A percentile compares a stretch with the other conserved stretches of the same genome.
These are phyloP conservation scores for Doris montereyensis DNA, from an alignment of 2,888 invertebrate genomes.

Conservation along the genomic window DNA sequence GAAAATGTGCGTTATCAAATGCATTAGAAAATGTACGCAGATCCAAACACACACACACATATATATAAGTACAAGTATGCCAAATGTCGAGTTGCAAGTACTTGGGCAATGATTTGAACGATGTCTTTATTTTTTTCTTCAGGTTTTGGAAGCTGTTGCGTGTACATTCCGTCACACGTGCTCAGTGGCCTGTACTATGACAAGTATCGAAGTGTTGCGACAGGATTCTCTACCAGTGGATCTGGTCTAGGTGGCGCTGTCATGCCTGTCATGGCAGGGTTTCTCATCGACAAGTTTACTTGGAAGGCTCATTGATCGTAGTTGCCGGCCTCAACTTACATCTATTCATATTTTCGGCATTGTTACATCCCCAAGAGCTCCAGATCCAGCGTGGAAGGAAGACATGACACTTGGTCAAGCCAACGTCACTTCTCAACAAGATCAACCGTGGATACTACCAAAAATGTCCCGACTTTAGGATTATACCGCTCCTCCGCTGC, in stretches of 20 bases:
- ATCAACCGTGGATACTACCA: neutral
- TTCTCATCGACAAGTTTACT: slow-evolving; percentile 59
- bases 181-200: slow-evolving; percentile 63
- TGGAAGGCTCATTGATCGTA: slow-evolving; percentile 64
- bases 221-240: slow-evolving; percentile 63
- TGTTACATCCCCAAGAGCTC: too few relatives aligned
- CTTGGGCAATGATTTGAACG: too few relatives aligned
- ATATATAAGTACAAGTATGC: too few relatives aligned
- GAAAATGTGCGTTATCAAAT: too few relatives aligned
- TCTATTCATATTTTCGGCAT: slow-evolving; percentile 54
- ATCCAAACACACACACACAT: too few relatives aligned
- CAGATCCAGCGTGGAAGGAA: too few relatives aligned
- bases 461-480: neutral
- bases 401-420: too few relatives aligned
- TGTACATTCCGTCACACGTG: slow-evolving; percentile 65
- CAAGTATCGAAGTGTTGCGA: slow-evolving; percentile 60
- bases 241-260: slow-evolving; percentile 60
- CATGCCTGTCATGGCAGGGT: slow-evolving; percentile 57
- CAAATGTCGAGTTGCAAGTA: too few relatives aligned
- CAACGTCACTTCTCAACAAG: slow-evolving; percentile 45
- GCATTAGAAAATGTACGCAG: too few relatives aligned
- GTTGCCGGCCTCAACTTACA: slow-evolving; percentile 60
- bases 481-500: too few relatives aligned
- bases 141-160: slow-evolving; percentile 64
- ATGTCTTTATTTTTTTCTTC: too few relatives aligned